Evolutionary conservation across 2,888 invertebrate species (phyloP), one percentile per base, ranked within the genome.

Genomic region (Adelognathus sp.): DNA sequence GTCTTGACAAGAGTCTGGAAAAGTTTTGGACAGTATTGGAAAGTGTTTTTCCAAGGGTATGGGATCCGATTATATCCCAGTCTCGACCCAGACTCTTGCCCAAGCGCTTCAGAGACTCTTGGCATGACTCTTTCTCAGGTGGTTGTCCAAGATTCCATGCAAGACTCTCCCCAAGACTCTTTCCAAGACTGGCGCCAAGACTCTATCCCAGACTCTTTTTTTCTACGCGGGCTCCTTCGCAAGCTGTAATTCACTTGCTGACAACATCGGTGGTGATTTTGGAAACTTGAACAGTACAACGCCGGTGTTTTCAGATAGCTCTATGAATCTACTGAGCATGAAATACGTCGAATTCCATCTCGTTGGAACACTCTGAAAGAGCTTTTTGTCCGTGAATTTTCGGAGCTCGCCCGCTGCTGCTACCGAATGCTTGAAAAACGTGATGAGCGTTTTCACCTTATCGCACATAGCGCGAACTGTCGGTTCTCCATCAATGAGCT

Each of bases 361-460:
- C 6, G 83, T 83, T 7, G 75, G 33, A 1, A 81, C 79, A n/a
- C 74, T 72, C 64, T 80, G 80, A n/a, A 76, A 73, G 3, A 36
- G 82, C 71, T 9, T 41, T 66, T 6, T 80, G 50, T 44, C 44
- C 21, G 1, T 14, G 63, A 14, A 73, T 76, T 24, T 79, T 74
- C 14, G 66, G 63, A 69, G 76, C 78, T 21, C 79, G 73, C 16
- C 66, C 61, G 46, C 54, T 9, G 6, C 44, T n/a, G 63, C 60
- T n/a, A n/a, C n/a, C 79, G 77, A 74, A 46, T 70, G 70, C 44
- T 83, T 81, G 50, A 82, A 81, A 33, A 54, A 83, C 11, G 81
- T 76, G 9, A 81, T 81, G 29, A 83, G 81, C 4, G 9, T 36
- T 70, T 85, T 84, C 5, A 84, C 78, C 66, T 75, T 80, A 9